Conservation (phyloP, 2,888 invertebrate species). For the Tipula lateralis region DNA sequence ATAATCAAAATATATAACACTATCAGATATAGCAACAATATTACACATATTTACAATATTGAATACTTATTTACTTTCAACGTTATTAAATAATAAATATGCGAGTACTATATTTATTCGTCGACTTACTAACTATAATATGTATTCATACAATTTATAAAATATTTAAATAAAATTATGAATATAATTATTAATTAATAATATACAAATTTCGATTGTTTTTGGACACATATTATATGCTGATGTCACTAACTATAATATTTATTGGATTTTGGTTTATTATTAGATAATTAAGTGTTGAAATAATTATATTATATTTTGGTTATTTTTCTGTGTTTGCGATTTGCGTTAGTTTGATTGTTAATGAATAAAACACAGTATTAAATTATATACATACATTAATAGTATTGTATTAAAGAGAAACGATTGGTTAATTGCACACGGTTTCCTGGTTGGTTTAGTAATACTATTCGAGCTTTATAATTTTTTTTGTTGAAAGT, state of each 20-base stretch:
- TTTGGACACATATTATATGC: background rate
- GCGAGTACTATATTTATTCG: too few relatives aligned
- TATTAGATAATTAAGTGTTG: background rate
- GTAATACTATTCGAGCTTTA: too few relatives aligned
- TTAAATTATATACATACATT: background rate
- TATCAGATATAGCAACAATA: too few relatives aligned
- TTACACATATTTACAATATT: too few relatives aligned
- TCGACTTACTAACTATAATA: too few relatives aligned
- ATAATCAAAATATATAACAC: too few relatives aligned
- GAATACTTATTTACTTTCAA: too few relatives aligned
- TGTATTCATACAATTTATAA: background rate
- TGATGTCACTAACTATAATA: background rate
- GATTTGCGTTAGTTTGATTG: background rate
- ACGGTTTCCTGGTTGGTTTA: background rate
- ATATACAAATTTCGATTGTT: background rate
- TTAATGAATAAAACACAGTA: background rate
- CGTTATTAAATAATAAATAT: too few relatives aligned
- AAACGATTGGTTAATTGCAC: background rate
- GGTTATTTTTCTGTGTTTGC: background rate
- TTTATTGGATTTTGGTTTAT: background rate
- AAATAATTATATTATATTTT: background rate
- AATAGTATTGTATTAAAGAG: background rate
- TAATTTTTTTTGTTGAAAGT: too few relatives aligned
- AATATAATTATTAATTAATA: background rate
- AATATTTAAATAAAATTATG: background rate